Evolutionary conservation across 2,888 invertebrate species (phyloP), one percentile per base, ranked within the genome.

Genomic region (Troglohyphantes excavatus): DNA sequence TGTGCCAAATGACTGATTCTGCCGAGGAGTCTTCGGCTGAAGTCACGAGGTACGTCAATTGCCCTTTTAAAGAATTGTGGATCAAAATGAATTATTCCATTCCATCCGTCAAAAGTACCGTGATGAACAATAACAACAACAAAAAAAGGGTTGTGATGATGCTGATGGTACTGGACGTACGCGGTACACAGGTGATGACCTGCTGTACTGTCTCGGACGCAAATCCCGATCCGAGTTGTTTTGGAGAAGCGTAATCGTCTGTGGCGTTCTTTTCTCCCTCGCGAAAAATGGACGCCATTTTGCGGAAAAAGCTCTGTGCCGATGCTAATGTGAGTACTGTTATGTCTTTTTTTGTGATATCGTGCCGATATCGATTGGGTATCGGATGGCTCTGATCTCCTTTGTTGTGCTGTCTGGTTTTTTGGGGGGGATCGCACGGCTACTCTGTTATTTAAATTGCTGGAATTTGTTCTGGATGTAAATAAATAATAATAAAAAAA

Each of bases 321-420:
- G 82, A 88, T 76, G 88, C 70, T 88, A 88, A 88, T 81, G 81
- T 81, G 59, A 88, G 87, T 88, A 88, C 73, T 81, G 87, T 67
- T 88, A 81, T 81, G 73, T 88, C 65, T 81, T 73, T 26, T 67
- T 53, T 65, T 59, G 68, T 9, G 72, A 33, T 75, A n/a, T 19
- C 79, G 29, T 53, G 53, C 46, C 33, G 73, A 11, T 67, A 81
- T 81, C 73, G 87, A 87, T 87, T 73, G 67, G 26, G 21, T 39
- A 73, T 43, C 46, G 59, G 21, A 27, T 43, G 33, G 76, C 53
- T n/a, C 75, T 19, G 29, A 13, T 46, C 13, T 29, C 23, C 43
- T 61, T 33, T 43, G 61, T 83, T 73, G 73, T 39, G 61, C 23
- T 43, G 9, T 19, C 7, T 23, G n/a, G 2, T 2, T 11, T 53